Base-by-base conservation (phyloP, 2,888 invertebrate species). In the Caenorhabditis auriculariae region DNA sequence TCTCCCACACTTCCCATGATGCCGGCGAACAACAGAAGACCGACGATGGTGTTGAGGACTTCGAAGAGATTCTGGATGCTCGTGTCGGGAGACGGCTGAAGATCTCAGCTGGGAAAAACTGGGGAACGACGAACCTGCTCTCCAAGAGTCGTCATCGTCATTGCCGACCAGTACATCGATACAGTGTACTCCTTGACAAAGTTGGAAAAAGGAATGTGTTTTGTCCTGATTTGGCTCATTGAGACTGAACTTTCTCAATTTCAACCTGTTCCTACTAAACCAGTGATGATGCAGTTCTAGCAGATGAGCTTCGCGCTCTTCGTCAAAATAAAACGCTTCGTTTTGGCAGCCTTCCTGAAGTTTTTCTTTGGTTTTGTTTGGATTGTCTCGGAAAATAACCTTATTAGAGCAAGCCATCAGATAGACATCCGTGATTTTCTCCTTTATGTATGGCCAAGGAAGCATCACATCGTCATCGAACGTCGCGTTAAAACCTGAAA, bases 71-170 rank as follows among this genome's bases (percentile, higher is more conserved):
- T 68, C 39, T 74, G 69, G 23, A 58, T 42, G 1, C 66, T 57
- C 2, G 66, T 55, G 37, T 73, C 63, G 6, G 70, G 74, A 28
- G 69, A 60, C 2, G 72, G 75, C 66, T 74, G 44, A 9, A 69
- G 27, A 17, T 39, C 26, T 7, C 17, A n/a, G 21, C 9, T 12
- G 23, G 28, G 29, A 9, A 12, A 9, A 17, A 7, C 9, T 29
- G 47, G 2, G 5, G 7, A 17, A 15, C 1, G 12, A 7, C 17
- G 1, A 1, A 65, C 64, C 49, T 72, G 76, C 45, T 76, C 74
- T 35, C 76, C 76, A 2, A 75, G 47, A 12, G 76, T 75, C 2
- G 75, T 74, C 60, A 75, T 71, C 2, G 76, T 76, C 61, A 76
- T 54, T 3, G 73, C 66, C 2, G 70, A 71, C 76, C 76, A 76